Base-by-base conservation (phyloP, 2,113 vertebrate species). In the Pycnonotus jocosus region DNA sequence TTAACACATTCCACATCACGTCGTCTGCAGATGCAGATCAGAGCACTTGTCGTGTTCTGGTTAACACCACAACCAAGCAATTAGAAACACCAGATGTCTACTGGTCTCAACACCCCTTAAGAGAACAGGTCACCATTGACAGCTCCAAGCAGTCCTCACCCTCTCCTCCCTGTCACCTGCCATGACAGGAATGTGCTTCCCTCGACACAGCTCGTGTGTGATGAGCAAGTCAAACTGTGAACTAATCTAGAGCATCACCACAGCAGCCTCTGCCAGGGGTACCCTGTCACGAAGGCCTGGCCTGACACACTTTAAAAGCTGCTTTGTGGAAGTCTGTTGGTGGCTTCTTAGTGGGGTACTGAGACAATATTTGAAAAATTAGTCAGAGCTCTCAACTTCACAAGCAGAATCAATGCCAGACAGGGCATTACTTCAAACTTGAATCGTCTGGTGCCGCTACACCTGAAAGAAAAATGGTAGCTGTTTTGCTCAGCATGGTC, bases 391-490 rank as follows among this genome's bases (percentile, higher is more conserved):
- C 28, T 61, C 54, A 80, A 40, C 23, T 87, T 84, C 78, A 50
- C 23, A 40, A 79, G 64, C 35, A 70, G 71, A 92, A 66, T 64
- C 54, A 70, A 56, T 25, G 74, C 30, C 74, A 88, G 47, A 64
- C 28, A 74, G 25, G 79, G 69, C 71, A 88, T 14, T 61, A 51
- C 77, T 93, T 81, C 74, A 85, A 68, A 86, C 60, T 30, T 53
- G 30, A 80, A 83, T 86, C 1, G 8, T 80, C 71, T 92, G 62
- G 28, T 56, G 65, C 53, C 0, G 0, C 92, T 48, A 90, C 64
- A 93, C 61, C 81, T 88, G 92, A 96, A 95, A 95, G 84, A 91
- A 95, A 95, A 95, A 84, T 68, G 48, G 92, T 96, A 92, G 51
- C 92, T 93, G 31, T 95, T 95, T 97, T 92, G 95, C 91, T 97